phyloP scores from a whole-genome alignment of 1,140 invertebrate species.

The Forficula auricularia region DNA sequence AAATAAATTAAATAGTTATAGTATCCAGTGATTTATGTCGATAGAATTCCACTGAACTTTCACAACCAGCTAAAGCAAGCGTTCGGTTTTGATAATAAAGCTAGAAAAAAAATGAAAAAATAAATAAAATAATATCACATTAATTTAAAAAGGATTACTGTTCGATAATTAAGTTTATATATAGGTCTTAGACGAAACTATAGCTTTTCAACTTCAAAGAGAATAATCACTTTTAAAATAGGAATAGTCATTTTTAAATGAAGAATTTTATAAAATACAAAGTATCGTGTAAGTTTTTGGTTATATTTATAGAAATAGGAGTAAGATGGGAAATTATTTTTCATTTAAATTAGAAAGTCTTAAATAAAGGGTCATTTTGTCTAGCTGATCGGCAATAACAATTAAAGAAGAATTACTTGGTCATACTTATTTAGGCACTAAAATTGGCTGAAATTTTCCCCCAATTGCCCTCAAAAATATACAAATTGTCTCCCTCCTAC shows the following conservation, averaged over 20 bases:
- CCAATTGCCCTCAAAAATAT: too few relatives aligned
- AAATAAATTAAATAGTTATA: not conserved
- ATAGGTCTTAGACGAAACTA: not conserved
- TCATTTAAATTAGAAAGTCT: too few relatives aligned
- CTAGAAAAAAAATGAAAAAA: slow-evolving; percentile 14
- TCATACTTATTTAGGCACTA: too few relatives aligned
- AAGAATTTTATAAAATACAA: not conserved
- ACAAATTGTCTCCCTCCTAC: too few relatives aligned
- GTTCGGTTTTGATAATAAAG: slow-evolving; percentile 23
- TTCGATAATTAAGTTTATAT: not conserved
- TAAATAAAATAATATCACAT: slow-evolving; percentile 6
- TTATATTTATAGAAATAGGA: not conserved
- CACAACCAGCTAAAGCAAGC: slow-evolving; percentile 22
- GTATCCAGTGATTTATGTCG: slow-evolving; percentile 14
- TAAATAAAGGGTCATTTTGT: too few relatives aligned
- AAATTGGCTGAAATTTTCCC: too few relatives aligned
- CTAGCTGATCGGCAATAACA: too few relatives aligned
- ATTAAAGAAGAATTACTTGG: too few relatives aligned
- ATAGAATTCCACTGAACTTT: slow-evolving; percentile 21
- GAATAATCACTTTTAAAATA: not conserved
- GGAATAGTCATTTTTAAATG: not conserved
- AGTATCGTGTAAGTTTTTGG: not conserved
- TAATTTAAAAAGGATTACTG: not conserved
- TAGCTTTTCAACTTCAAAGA: not conserved
- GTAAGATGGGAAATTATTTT: too few relatives aligned